A percentile compares a stretch with the other conserved stretches of the same genome.
Conservation (phyloP, 2,797 vertebrate species). For the Melanitta fusca region DNA sequence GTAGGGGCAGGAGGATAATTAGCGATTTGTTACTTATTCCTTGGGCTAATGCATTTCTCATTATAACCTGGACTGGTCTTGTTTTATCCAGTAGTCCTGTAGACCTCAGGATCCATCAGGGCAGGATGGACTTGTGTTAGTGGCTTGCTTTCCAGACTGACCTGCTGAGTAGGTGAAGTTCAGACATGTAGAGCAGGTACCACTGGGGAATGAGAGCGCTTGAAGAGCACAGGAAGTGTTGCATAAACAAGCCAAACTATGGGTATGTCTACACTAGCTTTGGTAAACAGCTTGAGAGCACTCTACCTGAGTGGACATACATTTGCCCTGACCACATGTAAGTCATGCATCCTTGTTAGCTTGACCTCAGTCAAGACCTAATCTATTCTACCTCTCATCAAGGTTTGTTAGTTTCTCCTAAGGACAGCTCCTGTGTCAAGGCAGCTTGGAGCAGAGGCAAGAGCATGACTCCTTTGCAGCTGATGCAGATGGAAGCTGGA, state of each 20-base stretch:
- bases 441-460: neutral
- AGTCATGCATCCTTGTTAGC: neutral
- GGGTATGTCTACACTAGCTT: neutral
- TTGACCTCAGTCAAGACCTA: neutral
- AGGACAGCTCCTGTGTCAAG: neutral
- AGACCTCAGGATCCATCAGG: neutral
- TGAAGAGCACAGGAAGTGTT: neutral
- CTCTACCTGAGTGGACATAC: neutral
- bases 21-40: neutral
- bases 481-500: neutral
- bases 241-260: neutral
- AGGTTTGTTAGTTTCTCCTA: neutral
- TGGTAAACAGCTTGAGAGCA: neutral
- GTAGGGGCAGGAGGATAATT: neutral
- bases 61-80: neutral
- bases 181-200: neutral
- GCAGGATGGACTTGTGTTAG: neutral
- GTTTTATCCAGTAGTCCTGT: neutral
- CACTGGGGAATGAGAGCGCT: neutral
- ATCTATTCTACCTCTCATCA: neutral
- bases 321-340: rapidly evolving
- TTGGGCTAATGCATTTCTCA: neutral
- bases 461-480: neutral
- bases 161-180: neutral
- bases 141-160: neutral